Evolutionary conservation across 2,888 invertebrate species (phyloP), one percentile per base, ranked within the genome.

Genomic region (Pyralis farinalis): DNA sequence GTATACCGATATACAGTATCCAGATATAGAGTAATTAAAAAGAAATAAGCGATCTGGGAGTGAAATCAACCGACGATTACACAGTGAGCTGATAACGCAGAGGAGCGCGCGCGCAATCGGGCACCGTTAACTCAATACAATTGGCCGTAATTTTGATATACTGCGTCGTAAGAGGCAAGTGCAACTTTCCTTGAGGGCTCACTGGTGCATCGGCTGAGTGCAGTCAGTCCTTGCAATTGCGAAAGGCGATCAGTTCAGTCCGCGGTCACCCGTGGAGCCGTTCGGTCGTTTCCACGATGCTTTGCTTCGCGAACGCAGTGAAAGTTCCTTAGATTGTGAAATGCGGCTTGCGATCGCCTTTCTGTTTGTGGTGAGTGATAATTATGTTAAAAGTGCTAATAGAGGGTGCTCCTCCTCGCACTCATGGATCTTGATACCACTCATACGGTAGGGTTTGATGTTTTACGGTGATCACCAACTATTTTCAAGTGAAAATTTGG

Each of bases 311-410:
- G 77, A 58, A 56, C 65, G 58, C 75, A 86, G 87, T 86, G 87
- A 87, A 87, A 87, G 87, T 86, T 75, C 76, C 77, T 71, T 84
- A 85, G 77, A 63, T 67, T 63, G 69, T 72, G 82, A 81, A 78
- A 85, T 85, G 85, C 81, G 81, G 76, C 70, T 79, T 71, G 80
- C 82, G 72, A 78, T 85, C 78, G 81, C 77, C 77, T 78, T 85
- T 75, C 77, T 88, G 78, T 79, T 86, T 84, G 83, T 86, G 88
- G 88, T 88, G 88, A 88, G 88, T 88, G 84, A 67, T 72, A 73
- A 78, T 76, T 77, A 73, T 69, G 71, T 66, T 70, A 68, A 68
- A 79, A 77, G 77, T 80, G 81, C 61, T 71, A 69, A 70, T 63
- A 57, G 58, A 66, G 69, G 71, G 70, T 72, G 75, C 63, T 69